These are phyloP conservation scores for Crocallis elinguaria DNA, from an alignment of 2,888 invertebrate species.

Conservation along the genomic window DNA sequence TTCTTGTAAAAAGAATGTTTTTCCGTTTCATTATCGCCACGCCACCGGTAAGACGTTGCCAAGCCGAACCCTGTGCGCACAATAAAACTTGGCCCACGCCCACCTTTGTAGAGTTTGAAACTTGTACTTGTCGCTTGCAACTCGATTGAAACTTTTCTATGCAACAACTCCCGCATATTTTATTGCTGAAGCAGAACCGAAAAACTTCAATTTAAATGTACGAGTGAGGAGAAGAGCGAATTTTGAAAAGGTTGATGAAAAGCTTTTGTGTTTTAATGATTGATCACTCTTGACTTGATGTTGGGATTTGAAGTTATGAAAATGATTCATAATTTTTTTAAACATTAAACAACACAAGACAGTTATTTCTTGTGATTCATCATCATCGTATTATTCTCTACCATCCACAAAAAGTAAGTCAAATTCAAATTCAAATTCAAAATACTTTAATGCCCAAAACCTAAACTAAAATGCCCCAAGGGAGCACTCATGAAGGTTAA, in stretches of 20 bases:
- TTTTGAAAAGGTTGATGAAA: too few species aligned
- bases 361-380: too few species aligned
- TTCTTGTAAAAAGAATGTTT: constrained; percentile 7
- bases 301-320: too few species aligned
- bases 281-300: too few species aligned
- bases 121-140: constrained; percentile 38
- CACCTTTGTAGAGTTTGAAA: constrained; percentile 33
- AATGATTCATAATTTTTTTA: too few species aligned
- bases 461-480: too few species aligned
- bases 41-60: constrained; percentile 20
- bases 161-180: constrained; percentile 39
- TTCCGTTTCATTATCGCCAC: constrained; percentile 19
- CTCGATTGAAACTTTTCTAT: constrained; percentile 40
- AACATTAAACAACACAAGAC: too few species aligned
- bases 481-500: too few species aligned
- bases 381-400: too few species aligned
- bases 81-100: constrained; percentile 36
- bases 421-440: not conserved
- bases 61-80: constrained; percentile 26
- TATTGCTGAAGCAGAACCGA: constrained; percentile 31
- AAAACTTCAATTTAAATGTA: constrained; percentile 22
- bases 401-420: too few species aligned
- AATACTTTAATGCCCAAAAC: not conserved
- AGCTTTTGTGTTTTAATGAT: too few species aligned
- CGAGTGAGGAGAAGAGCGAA: constrained; percentile 9